A percentile compares a stretch with the other conserved stretches of the same genome.
phyloP scores from a whole-genome alignment of 2,888 invertebrate species.

The Oasisia sp. region DNA sequence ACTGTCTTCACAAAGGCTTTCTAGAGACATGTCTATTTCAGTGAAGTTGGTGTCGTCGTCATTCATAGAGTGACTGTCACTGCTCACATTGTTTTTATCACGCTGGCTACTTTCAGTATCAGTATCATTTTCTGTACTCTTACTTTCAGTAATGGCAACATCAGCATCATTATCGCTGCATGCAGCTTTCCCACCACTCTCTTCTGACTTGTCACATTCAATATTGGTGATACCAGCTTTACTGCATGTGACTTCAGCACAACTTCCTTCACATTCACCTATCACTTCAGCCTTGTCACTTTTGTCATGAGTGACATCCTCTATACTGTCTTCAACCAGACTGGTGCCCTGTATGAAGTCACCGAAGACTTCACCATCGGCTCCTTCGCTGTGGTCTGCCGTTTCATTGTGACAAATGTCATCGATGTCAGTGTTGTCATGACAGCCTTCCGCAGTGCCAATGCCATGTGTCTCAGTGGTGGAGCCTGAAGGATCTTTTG shows the following conservation, averaged over 20 bases:
- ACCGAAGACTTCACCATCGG: background rate
- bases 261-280: slow-evolving; percentile 2
- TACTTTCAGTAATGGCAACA: background rate
- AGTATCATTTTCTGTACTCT: background rate
- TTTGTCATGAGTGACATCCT: background rate
- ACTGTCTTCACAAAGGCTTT: slow-evolving; percentile 14
- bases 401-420: background rate
- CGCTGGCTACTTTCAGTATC: background rate
- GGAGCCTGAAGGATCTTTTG: background rate
- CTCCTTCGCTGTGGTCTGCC: background rate
- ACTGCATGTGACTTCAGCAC: background rate
- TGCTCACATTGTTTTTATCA: background rate
- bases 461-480: background rate
- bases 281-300: background rate
- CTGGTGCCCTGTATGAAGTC: background rate
- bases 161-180: background rate
- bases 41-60: slow-evolving; percentile 8
- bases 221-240: background rate
- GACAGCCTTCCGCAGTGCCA: background rate
- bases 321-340: slow-evolving; percentile 7
- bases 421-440: background rate
- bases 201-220: background rate
- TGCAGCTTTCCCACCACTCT: background rate
- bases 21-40: slow-evolving; percentile 6
- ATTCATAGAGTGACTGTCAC: slow-evolving; percentile 14